phyloP scores from a whole-genome alignment of 2,797 vertebrate genomes.

The Eulemur albifrons region DNA sequence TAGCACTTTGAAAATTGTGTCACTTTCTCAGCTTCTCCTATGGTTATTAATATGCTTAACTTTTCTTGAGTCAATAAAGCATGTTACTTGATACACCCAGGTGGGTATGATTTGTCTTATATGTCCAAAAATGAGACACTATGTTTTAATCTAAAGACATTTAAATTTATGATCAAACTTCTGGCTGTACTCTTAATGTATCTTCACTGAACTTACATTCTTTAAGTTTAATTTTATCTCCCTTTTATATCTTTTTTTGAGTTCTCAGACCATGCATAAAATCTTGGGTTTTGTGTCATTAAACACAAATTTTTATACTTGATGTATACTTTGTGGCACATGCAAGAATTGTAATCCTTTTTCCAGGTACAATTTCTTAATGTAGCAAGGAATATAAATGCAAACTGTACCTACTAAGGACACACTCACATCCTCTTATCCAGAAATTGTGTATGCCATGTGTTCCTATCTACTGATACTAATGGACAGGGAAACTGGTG shows the following conservation, averaged over 20 bases:
- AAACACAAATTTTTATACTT: not conserved
- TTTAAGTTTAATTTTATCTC: not conserved
- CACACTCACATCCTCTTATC: not conserved
- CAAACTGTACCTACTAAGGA: not conserved
- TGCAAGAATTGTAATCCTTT: not conserved
- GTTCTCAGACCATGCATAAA: not conserved
- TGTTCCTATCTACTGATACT: not conserved
- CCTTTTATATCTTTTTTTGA: not conserved
- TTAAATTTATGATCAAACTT: not conserved
- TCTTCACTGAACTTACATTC: not conserved
- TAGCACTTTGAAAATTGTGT: not conserved
- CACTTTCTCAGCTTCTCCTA: not conserved
- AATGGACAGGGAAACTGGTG: not conserved
- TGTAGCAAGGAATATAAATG: not conserved
- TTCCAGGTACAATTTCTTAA: not conserved
- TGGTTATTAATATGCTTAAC: not conserved
- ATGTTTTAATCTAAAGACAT: not conserved
- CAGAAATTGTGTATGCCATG: not conserved
- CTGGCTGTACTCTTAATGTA: not conserved
- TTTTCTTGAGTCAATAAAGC: not conserved
- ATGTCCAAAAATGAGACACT: not conserved
- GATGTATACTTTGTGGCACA: not conserved
- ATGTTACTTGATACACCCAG: not conserved
- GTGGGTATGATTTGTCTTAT: not conserved
- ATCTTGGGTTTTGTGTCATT: not conserved